These are phyloP conservation scores for Glandiceps talaboti DNA, from an alignment of 53 echinoderm and acorn worm genomes.

Conservation along the genomic window DNA sequence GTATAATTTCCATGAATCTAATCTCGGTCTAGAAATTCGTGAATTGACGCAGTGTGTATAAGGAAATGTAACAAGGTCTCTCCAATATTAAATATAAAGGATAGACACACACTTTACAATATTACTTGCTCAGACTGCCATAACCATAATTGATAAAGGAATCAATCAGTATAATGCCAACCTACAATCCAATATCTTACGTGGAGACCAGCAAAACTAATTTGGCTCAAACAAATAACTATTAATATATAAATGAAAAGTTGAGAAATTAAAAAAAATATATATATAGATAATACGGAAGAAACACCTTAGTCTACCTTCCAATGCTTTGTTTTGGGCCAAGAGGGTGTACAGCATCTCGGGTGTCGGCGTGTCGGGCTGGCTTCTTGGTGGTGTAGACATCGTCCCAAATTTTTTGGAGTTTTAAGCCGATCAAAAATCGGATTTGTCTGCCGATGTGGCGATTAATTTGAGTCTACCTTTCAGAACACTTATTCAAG, in stretches of 20 bases:
- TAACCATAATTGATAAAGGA: slow-evolving; percentile 45
- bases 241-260: slow-evolving; percentile 62
- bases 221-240: slow-evolving; percentile 71
- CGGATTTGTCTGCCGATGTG: slow-evolving; percentile 1
- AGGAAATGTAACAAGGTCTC: background rate
- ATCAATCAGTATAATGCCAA: slow-evolving; percentile 39
- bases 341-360: slow-evolving; percentile 44
- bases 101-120: background rate
- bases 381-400: background rate
- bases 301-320: slow-evolving; percentile 16
- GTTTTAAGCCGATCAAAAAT: slow-evolving; percentile 3
- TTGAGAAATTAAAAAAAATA: slow-evolving; percentile 26
- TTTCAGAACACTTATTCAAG: slow-evolving; percentile 7
- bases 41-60: background rate
- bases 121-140: slow-evolving; percentile 16
- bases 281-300: no score
- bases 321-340: slow-evolving; percentile 23
- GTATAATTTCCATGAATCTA: background rate
- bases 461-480: background rate
- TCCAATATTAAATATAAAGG: background rate
- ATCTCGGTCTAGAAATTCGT: background rate
- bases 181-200: slow-evolving; percentile 35
- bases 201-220: slow-evolving; percentile 41
- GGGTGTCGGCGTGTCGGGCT: slow-evolving; percentile 4
- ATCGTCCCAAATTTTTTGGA: background rate